These are phyloP conservation scores for Neoaliturus tenellus DNA, from an alignment of 2,888 invertebrate genomes.

Conservation along the genomic window DNA sequence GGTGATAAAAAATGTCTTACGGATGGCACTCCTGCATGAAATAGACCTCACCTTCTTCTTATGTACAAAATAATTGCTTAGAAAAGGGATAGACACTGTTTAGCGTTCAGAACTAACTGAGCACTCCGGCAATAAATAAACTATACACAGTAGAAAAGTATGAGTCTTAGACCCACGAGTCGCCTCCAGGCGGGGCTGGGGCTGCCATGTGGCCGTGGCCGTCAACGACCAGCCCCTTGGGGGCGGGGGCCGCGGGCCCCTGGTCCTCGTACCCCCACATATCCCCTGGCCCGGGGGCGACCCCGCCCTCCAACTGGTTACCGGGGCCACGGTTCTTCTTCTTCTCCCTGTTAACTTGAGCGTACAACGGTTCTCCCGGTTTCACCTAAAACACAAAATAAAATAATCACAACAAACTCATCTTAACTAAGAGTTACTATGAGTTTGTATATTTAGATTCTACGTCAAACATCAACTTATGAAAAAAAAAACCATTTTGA, in stretches of 20 bases:
- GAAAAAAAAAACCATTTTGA: too few relatives aligned
- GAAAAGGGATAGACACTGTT: conserved; percentile 5
- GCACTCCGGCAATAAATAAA: conserved; percentile 40
- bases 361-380: conserved; percentile 79
- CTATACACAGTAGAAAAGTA: conserved; percentile 37
- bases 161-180: conserved; percentile 73
- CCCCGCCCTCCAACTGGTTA: conserved; percentile 69
- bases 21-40: conserved; percentile 32
- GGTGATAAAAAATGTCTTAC: too few relatives aligned
- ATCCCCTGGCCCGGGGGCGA: conserved; percentile 66
- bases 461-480: too few relatives aligned
- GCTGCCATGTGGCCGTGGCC: conserved; percentile 59
- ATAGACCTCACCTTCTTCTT: conserved; percentile 14
- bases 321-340: conserved; percentile 76
- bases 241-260: conserved; percentile 62
- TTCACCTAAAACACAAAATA: conserved; percentile 74
- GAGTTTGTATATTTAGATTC: too few relatives aligned
- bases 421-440: too few relatives aligned
- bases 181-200: conserved; percentile 71
- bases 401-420: too few relatives aligned
- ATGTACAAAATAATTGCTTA: conserved; percentile 39
- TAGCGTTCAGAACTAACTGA: not conserved
- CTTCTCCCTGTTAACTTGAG: conserved; percentile 80
- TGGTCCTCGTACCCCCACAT: conserved; percentile 68
- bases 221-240: conserved; percentile 63